phyloP scores from a whole-genome alignment of 1,140 invertebrate species.

The Nomia melanderi region DNA sequence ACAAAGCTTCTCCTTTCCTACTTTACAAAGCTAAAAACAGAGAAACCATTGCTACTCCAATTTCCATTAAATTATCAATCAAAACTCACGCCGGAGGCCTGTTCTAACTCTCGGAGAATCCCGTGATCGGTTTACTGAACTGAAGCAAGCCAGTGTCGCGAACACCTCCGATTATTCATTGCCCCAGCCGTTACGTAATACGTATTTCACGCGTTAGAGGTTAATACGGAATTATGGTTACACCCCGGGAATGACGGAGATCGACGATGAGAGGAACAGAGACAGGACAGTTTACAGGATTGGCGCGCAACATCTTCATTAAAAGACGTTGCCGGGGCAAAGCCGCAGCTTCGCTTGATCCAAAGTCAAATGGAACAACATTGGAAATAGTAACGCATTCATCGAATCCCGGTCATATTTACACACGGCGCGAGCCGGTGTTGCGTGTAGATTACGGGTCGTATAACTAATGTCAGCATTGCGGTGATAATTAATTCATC shows the following conservation, averaged over 20 bases:
- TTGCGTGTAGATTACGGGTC: constrained; percentile 3
- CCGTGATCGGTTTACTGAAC: not conserved
- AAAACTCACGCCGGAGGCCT: not conserved
- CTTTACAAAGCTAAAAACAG: no score
- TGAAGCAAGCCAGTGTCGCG: not conserved
- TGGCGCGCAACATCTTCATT: not conserved
- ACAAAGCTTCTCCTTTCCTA: no score
- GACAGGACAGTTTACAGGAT: not conserved
- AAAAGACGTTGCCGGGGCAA: not conserved
- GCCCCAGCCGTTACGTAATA: not conserved
- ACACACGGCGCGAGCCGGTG: not conserved
- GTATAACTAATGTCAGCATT: constrained; percentile 9
- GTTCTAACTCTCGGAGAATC: not conserved
- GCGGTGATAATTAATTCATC: constrained; percentile 13
- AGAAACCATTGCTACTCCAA: no score
- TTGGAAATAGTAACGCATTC: not conserved
- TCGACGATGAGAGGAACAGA: not conserved
- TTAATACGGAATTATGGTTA: constrained; percentile 4
- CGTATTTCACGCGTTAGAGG: not conserved
- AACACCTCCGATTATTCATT: not conserved
- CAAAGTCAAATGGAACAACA: not conserved
- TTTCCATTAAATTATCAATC: no score
- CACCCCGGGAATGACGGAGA: not conserved
- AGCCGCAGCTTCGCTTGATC: not conserved
- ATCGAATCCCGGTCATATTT: not conserved